Percentiles rank a stretch among this genome's conserved stretches.
Conservation (phyloP, 2,113 vertebrate genomes). For the Onychostoma macrolepis region DNA sequence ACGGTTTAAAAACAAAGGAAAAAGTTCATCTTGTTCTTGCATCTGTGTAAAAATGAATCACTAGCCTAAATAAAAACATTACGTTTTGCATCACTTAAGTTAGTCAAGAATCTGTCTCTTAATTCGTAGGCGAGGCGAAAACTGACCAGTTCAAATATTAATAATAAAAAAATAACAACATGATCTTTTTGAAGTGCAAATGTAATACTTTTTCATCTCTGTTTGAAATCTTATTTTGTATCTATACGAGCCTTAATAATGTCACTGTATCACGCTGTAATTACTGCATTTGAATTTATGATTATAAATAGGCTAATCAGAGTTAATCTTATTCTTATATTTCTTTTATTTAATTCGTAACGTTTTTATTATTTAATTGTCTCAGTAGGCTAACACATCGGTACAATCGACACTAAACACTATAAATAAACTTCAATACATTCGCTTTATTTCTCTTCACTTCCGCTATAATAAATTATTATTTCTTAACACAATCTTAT, state of each 20-base stretch:
- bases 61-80: not conserved
- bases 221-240: not conserved
- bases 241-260: not conserved
- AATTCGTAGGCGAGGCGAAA: not conserved
- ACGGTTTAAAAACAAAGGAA: not conserved
- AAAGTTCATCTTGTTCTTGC: not conserved
- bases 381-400: not conserved
- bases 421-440: not conserved
- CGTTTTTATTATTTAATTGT: not conserved
- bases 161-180: not conserved
- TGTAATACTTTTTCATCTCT: not conserved
- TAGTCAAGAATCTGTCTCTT: not conserved
- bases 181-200: not conserved
- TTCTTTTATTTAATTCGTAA: not conserved
- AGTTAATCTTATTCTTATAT: not conserved
- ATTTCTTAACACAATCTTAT: not conserved
- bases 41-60: not conserved
- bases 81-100: not conserved
- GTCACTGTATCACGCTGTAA: not conserved
- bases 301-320: not conserved
- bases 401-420: not conserved
- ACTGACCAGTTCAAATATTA: not conserved
- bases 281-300: not conserved
- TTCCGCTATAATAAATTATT: not conserved
- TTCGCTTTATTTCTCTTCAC: not conserved